These are phyloP conservation scores for Shinisaurus crocodilurus DNA, from an alignment of 2,113 vertebrate genomes.

Conservation along the genomic window DNA sequence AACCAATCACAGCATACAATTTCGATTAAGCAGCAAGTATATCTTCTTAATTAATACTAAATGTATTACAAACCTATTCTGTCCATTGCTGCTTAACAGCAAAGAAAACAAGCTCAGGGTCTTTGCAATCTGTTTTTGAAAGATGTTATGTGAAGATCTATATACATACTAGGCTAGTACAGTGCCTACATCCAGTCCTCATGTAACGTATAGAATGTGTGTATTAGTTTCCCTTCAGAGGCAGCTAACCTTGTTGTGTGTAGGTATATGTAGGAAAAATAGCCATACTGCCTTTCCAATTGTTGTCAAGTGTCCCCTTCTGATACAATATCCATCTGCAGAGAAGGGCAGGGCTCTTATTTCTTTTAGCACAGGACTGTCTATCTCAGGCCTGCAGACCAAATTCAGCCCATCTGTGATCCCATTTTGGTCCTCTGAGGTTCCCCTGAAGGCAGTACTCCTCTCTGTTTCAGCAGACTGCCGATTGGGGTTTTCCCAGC, in stretches of 20 bases:
- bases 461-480: too few relatives aligned
- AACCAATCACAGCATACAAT: too few relatives aligned
- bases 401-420: too few relatives aligned
- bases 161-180: neutral
- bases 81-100: neutral
- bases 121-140: neutral
- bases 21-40: neutral
- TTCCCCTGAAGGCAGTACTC: too few relatives aligned
- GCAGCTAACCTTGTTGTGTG: neutral
- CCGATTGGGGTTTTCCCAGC: too few relatives aligned
- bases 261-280: neutral
- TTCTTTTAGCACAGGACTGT: too few relatives aligned
- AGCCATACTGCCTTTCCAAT: neutral
- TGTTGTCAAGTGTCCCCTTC: neutral
- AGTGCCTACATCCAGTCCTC: neutral
- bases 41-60: neutral
- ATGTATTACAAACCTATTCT: neutral
- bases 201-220: neutral
- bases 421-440: too few relatives aligned
- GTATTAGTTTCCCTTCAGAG: neutral
- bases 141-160: neutral
- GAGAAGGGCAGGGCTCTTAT: neutral
- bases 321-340: neutral
- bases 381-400: too few relatives aligned
- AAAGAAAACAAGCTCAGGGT: neutral